phyloP scores from a whole-genome alignment of 2,113 vertebrate genomes.

The Calidris pugnax region DNA sequence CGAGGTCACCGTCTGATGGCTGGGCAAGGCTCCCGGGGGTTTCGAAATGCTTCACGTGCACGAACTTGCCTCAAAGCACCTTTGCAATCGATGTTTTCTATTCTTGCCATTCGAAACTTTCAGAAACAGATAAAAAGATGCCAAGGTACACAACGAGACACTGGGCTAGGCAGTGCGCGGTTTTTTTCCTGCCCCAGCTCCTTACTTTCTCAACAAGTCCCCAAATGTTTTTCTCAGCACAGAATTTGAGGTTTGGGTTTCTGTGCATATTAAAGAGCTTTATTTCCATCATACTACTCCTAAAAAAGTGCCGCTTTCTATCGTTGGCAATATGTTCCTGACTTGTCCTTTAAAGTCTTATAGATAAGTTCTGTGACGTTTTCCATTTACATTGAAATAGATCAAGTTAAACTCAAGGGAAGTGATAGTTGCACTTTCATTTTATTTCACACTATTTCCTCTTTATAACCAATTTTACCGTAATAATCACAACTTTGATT shows the following conservation, averaged over 20 bases:
- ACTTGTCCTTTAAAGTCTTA: conserved; percentile 22
- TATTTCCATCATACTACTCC: not conserved
- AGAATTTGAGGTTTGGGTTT: not conserved
- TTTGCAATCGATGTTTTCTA: not conserved
- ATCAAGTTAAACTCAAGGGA: conserved; percentile 36
- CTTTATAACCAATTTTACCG: conserved; percentile 14
- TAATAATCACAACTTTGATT: conserved; percentile 28
- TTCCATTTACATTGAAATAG: conserved; percentile 60
- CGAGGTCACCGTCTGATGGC: fast-evolving
- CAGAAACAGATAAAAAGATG: not conserved
- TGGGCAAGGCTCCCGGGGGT: not conserved
- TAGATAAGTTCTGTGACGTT: not conserved
- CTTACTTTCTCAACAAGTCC: not conserved
- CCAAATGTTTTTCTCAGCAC: not conserved
- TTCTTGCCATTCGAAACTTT: not conserved
- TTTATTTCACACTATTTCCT: conserved; percentile 29
- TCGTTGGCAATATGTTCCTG: not conserved
- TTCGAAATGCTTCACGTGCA: not conserved
- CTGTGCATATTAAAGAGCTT: not conserved
- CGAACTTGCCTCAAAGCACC: not conserved
- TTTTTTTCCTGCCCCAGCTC: not conserved
- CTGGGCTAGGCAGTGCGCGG: fast-evolving
- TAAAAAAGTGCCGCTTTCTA: not conserved
- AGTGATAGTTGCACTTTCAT: conserved; percentile 11
- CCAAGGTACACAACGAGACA: not conserved